phyloP scores from a whole-genome alignment of 2,113 vertebrate genomes.

The Ciconia maguari region DNA sequence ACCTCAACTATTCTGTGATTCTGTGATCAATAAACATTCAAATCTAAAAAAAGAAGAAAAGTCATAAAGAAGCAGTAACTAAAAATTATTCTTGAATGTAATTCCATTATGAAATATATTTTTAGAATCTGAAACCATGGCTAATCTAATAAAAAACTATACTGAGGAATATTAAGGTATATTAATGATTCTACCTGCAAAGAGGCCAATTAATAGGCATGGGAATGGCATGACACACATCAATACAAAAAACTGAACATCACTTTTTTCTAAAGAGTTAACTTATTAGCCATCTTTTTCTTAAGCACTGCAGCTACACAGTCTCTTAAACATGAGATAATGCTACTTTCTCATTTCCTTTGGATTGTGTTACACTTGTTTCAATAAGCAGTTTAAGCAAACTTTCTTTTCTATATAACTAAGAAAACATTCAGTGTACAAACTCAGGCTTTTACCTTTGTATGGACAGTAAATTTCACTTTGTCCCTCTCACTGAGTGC shows the following conservation, averaged over 20 bases:
- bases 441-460: constrained; percentile 84
- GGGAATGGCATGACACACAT: not conserved
- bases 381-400: not conserved
- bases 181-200: not conserved
- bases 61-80: not conserved
- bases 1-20: not conserved
- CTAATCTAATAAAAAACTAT: not conserved
- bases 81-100: not conserved
- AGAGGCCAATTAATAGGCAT: not conserved
- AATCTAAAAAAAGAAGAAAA: not conserved
- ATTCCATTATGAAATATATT: not conserved
- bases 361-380: not conserved
- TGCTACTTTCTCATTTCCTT: not conserved
- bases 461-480: constrained; percentile 99
- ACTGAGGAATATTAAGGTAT: not conserved
- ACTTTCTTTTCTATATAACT: not conserved
- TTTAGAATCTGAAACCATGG: not conserved
- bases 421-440: not conserved
- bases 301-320: not conserved
- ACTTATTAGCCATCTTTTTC: not conserved
- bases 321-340: not conserved
- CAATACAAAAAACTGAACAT: not conserved
- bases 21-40: not conserved
- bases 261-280: not conserved
- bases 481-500: constrained; percentile 98